A percentile compares a stretch with the other conserved stretches of the same genome.
Conservation (phyloP, 2,888 invertebrate species). For the Melinopterus prodromus region DNA sequence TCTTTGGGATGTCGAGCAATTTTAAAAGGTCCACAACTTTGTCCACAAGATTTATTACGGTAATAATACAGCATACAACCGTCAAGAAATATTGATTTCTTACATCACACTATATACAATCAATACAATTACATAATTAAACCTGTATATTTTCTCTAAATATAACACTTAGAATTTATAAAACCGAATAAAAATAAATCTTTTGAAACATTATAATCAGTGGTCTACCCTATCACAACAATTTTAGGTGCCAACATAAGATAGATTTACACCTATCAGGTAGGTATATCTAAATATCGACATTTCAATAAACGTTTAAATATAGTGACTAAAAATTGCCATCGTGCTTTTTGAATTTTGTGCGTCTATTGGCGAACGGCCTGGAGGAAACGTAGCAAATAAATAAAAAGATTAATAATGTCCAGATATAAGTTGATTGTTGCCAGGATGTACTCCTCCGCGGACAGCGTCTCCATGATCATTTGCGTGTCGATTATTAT, state of each 20-base stretch:
- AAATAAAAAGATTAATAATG: constrained; percentile 84
- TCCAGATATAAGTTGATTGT: constrained; percentile 89
- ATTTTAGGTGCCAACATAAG: background rate
- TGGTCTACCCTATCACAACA: background rate
- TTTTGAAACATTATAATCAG: background rate
- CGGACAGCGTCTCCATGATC: constrained; percentile 80
- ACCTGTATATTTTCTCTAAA: background rate
- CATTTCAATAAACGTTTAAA: background rate
- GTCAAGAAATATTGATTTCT: background rate
- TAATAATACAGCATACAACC: background rate
- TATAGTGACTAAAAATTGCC: background rate
- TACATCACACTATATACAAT: background rate
- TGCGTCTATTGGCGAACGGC: constrained; percentile 52
- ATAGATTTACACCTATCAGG: background rate
- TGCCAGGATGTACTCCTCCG: constrained; percentile 89
- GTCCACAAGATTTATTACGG: background rate
- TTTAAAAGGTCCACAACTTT: background rate
- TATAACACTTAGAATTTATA: background rate
- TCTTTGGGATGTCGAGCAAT: too few relatives aligned
- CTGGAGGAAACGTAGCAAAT: constrained; percentile 79
- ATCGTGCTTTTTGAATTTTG: background rate
- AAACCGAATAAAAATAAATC: background rate
- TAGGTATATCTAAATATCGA: background rate
- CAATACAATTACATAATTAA: background rate
- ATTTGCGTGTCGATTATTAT: constrained; percentile 86